Evolutionary conservation across 2,888 invertebrate genomes (phyloP).

Genomic region (Polydrusus pterygomalis): DNA sequence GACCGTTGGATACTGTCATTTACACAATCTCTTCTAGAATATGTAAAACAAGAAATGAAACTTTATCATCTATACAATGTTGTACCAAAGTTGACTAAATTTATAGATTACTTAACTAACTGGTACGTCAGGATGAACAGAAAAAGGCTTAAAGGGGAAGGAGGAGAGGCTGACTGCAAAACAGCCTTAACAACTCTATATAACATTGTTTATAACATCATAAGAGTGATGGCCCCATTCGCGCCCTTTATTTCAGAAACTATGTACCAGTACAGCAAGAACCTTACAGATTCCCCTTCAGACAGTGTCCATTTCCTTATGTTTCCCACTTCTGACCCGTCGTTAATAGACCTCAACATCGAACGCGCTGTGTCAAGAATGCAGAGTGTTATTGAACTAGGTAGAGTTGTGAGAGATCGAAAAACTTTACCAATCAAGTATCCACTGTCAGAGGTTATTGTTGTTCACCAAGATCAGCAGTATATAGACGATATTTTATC

Average conservation of each 20-base stretch:
- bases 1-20: conserved; percentile 98
- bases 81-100: conserved; percentile 93
- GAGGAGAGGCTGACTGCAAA: conserved; percentile 85
- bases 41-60: conserved; percentile 94
- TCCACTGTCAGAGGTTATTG: conserved; percentile 95
- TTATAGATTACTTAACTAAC: conserved; percentile 98
- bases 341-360: conserved; percentile 87
- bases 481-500: conserved; percentile 82
- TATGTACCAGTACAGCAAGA: conserved; percentile 92
- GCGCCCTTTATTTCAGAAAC: conserved; percentile 97
- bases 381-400: conserved; percentile 96
- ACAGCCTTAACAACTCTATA: conserved; percentile 91
- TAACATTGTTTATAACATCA: conserved; percentile 90
- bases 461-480: conserved; percentile 89
- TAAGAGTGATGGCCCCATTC: conserved; percentile 96
- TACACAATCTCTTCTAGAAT: conserved; percentile 92
- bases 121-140: conserved; percentile 99
- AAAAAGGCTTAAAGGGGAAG: conserved; percentile 94
- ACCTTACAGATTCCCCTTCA: conserved; percentile 76
- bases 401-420: conserved; percentile 93
- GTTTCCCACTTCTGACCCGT: conserved; percentile 84
- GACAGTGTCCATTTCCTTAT: conserved; percentile 95
- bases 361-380: conserved; percentile 93
- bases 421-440: conserved; percentile 97
- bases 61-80: conserved; percentile 97